Base-by-base conservation (phyloP, 2,797 vertebrate species). In the Lates japonicus region DNA sequence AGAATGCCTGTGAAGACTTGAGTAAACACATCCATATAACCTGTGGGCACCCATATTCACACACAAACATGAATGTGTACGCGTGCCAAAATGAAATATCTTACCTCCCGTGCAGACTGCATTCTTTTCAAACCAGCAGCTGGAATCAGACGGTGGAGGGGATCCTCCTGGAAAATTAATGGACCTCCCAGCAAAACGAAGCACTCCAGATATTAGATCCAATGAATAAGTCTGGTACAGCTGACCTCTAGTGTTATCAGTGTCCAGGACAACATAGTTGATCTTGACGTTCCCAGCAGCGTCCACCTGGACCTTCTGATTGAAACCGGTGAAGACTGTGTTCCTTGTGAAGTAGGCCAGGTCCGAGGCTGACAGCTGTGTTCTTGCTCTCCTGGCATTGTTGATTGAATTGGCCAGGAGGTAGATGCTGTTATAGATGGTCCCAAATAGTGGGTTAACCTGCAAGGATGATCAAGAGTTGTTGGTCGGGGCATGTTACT, bases 381-480 rank as follows among this genome's bases (percentile, higher is more conserved):
- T 84, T 29, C 96, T 96, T 54, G 93, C 94, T 87, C 80, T 96
- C 85, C 90, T 82, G 78, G 94, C 88, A 9, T 93, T 97, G 93
- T 96, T 90, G 79, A 98, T 95, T 82, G 96, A 95, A 90, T 94
- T 95, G 57, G 97, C 96, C 79, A 98, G 74, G 82, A 98, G 95
- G 88, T 98, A 98, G 83, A 99, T 87, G 76, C 96, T 94, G 87
- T 98, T 97, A 82, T 98, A 99, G 89, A 98, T 97, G 57, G 97
- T 98, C 75, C 97, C 97, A 94, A 99, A 99, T 22, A 99, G 93
- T 0, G 96, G 98, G 78, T 97, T 96, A 70, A 99, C 96, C 98
- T 99, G 87, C 54, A 87, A 80, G 17, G 39, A 3, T 3, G 12
- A 44, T 41, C 10, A 42, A 33, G 31, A 35, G 31, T 31, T 54